These are phyloP conservation scores for Sarotherodon lohbergeri DNA, from an alignment of 2,113 vertebrate species.

Conservation along the genomic window DNA sequence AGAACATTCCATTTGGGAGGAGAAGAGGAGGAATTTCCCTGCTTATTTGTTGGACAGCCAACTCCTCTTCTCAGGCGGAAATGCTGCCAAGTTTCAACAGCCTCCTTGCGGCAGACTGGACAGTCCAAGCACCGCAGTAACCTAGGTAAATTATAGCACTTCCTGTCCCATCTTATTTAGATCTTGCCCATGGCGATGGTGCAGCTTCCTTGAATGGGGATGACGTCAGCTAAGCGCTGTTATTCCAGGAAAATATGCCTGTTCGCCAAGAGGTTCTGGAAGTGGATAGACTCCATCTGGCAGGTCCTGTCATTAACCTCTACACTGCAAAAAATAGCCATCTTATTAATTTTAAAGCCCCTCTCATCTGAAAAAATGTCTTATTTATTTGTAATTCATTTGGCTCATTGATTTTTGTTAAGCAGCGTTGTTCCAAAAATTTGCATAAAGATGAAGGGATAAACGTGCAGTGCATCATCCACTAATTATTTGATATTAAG, in stretches of 20 bases:
- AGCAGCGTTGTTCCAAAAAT: background rate
- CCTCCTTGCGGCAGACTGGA: background rate
- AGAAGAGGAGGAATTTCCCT: constrained; percentile 31
- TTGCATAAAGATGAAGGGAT: background rate
- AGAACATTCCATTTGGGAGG: constrained; percentile 7
- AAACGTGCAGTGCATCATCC: background rate
- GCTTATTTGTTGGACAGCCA: background rate
- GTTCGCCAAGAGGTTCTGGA: background rate
- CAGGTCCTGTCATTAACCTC: background rate
- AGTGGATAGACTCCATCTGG: background rate
- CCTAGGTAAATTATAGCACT: background rate
- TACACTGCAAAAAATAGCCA: background rate
- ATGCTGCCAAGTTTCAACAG: constrained; percentile 6
- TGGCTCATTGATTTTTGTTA: background rate
- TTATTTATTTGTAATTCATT: background rate
- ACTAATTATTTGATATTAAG: background rate
- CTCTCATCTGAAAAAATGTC: background rate
- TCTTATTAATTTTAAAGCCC: background rate
- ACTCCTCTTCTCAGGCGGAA: background rate
- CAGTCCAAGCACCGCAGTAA: background rate
- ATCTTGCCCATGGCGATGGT: background rate
- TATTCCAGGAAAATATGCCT: constrained; percentile 1
- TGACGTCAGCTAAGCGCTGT: background rate
- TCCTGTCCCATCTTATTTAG: background rate
- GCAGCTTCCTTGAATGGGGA: background rate